phyloP scores from a whole-genome alignment of 2,888 invertebrate species.

The Perdita meconis region DNA sequence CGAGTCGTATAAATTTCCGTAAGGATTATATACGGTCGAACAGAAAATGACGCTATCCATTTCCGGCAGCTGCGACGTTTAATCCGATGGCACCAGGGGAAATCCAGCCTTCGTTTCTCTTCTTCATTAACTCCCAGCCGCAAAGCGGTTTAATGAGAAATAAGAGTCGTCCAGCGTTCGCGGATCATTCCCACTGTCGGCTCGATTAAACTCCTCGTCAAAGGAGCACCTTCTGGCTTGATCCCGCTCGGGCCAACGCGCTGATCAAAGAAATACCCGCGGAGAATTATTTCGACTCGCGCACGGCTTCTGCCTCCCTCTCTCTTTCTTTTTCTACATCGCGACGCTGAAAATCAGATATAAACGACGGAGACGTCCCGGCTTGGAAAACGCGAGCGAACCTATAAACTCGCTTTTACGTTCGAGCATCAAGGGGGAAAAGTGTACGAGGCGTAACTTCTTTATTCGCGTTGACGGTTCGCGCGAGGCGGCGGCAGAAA shows the following conservation, averaged over 20 bases:
- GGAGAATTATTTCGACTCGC: not conserved
- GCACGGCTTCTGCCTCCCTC: too few relatives aligned
- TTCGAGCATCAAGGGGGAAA: not conserved
- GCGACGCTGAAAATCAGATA: not conserved
- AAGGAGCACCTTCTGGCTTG: slow-evolving; percentile 12
- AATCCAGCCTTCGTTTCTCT: slow-evolving; percentile 61
- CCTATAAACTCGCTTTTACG: not conserved
- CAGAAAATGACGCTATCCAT: slow-evolving; percentile 66
- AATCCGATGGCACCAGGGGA: slow-evolving; percentile 67
- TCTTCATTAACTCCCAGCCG: slow-evolving; percentile 42
- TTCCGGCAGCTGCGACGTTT: slow-evolving; percentile 67
- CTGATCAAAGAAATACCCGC: not conserved
- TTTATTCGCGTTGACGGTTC: not conserved
- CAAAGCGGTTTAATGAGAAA: slow-evolving; percentile 44
- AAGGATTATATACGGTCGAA: slow-evolving; percentile 59
- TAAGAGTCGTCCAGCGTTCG: slow-evolving; percentile 20
- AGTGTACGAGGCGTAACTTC: not conserved
- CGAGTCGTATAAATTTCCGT: slow-evolving; percentile 63
- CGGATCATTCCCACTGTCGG: slow-evolving; percentile 17
- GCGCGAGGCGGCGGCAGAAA: not conserved
- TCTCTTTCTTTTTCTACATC: too few relatives aligned
- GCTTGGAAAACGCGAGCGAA: not conserved
- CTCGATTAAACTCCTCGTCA: slow-evolving; percentile 42
- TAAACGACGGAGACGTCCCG: not conserved
- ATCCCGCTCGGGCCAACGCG: slow-evolving; percentile 12